A percentile compares a stretch with the other conserved stretches of the same genome.
Conservation (phyloP, 2,888 invertebrate genomes). For the Cybosia mesomella region DNA sequence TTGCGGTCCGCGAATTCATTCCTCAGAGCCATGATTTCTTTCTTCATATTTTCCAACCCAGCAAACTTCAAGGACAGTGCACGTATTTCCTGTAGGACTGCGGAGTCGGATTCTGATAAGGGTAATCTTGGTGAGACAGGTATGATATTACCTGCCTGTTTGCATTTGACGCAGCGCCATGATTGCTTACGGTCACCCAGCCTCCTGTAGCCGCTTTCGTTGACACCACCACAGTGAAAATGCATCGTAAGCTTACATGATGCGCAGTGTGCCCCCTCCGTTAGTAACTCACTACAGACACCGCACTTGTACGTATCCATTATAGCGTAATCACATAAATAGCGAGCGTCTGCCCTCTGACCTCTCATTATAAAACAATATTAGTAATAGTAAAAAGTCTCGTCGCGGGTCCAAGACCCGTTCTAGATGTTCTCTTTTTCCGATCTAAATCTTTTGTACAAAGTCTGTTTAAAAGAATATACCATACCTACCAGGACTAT, state of each 20-base stretch:
- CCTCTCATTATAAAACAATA: no score
- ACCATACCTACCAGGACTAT: no score
- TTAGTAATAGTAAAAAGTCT: no score
- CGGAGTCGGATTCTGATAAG: background rate
- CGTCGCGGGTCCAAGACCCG: no score
- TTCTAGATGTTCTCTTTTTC: no score
- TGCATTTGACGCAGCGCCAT: background rate
- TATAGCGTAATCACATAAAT: no score
- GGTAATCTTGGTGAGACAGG: conserved; percentile 2
- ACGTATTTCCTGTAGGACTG: background rate
- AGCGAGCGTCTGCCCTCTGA: no score
- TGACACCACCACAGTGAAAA: conserved; percentile 7
- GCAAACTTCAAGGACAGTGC: background rate
- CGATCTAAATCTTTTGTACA: no score
- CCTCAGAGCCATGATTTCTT: conserved; percentile 6
- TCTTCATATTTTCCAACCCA: background rate
- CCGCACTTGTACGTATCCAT: conserved; percentile 11
- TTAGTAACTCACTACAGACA: background rate
- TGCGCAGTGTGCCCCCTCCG: conserved; percentile 6
- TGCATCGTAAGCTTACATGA: conserved; percentile 4
- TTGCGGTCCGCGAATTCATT: conserved; percentile 11
- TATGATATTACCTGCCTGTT: background rate
- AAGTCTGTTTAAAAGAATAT: no score
- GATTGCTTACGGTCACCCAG: conserved; percentile 2
- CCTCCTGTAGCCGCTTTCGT: conserved; percentile 5